Evolutionary conservation across 1,140 invertebrate species (phyloP).

Genomic region (Mesaphorura yosii): DNA sequence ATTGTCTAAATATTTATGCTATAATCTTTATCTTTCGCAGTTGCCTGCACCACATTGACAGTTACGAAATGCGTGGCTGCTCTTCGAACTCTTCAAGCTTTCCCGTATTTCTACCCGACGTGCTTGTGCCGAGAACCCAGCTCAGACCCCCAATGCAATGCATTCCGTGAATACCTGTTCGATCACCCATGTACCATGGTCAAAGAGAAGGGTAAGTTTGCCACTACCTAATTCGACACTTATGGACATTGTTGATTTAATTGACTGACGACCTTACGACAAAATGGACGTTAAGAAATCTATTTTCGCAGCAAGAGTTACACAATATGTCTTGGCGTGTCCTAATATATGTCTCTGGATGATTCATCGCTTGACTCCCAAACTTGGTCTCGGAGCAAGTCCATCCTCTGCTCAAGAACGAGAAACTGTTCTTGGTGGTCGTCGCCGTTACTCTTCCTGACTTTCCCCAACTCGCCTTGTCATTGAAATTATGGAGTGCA

Average conservation of each 20-base stretch:
- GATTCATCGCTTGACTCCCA: constrained; percentile 14
- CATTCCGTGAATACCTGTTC: constrained; percentile 78
- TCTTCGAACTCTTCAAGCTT: constrained; percentile 69
- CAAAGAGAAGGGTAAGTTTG: constrained; percentile 66
- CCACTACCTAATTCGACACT: too few species aligned
- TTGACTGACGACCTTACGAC: background rate
- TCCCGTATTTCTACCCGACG: constrained; percentile 80
- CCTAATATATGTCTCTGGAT: constrained; percentile 24
- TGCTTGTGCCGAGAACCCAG: constrained; percentile 72
- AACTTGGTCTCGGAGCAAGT: constrained; percentile 3
- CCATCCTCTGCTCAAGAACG: too few species aligned
- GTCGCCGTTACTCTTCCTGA: too few species aligned
- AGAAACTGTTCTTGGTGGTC: too few species aligned
- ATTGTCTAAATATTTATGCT: too few species aligned
- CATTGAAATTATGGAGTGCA: constrained; percentile 32
- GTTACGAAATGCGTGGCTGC: constrained; percentile 83
- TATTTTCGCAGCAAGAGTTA: too few species aligned
- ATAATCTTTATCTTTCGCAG: constrained; percentile 55
- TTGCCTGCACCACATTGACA: constrained; percentile 80
- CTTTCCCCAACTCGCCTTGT: constrained; percentile 16
- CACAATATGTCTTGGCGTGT: constrained; percentile 3
- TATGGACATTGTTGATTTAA: background rate
- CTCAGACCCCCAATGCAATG: constrained; percentile 79
- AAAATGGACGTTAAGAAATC: background rate
- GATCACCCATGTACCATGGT: constrained; percentile 83